Conservation (phyloP, 2,888 invertebrate genomes). For the Amitus sp. region DNA sequence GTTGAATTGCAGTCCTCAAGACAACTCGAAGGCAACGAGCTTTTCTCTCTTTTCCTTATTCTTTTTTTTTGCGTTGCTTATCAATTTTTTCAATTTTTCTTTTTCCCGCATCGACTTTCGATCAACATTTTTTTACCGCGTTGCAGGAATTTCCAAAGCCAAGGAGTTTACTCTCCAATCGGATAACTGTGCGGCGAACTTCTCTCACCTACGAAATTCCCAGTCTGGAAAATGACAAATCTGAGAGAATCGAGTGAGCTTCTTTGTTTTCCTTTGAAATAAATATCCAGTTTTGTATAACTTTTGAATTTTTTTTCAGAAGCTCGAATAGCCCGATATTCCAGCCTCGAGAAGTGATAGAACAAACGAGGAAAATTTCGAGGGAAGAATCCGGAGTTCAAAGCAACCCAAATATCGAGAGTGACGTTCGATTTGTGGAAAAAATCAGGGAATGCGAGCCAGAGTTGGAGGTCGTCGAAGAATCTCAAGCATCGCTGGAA, state of each 20-base stretch:
- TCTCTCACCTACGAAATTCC: conserved; percentile 55
- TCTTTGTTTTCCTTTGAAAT: no score
- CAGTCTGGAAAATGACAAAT: conserved; percentile 54
- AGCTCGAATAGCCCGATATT: no score
- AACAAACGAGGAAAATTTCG: conserved; percentile 55
- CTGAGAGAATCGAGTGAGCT: conserved; percentile 57
- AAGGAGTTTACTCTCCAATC: conserved; percentile 58
- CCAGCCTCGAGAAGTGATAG: conserved; percentile 52
- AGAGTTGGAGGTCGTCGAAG: conserved; percentile 33
- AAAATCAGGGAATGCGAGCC: conserved; percentile 43
- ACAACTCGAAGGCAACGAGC: conserved; percentile 57
- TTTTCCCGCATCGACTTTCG: no score
- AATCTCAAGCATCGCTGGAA: conserved; percentile 29
- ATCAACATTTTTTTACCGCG: conserved; percentile 8
- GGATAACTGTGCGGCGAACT: conserved; percentile 56
- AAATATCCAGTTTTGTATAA: no score
- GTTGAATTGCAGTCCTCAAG: conserved; percentile 55
- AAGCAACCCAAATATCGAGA: conserved; percentile 26
- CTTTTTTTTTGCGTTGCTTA: neutral
- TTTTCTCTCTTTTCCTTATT: conserved; percentile 13
- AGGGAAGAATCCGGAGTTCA: conserved; percentile 56
- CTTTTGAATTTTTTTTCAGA: no score
- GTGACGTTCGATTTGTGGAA: conserved; percentile 43
- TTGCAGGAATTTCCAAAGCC: conserved; percentile 52
- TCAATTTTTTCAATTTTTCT: neutral